Conservation (phyloP, 2,888 invertebrate species). For the Gibbula magus region DNA sequence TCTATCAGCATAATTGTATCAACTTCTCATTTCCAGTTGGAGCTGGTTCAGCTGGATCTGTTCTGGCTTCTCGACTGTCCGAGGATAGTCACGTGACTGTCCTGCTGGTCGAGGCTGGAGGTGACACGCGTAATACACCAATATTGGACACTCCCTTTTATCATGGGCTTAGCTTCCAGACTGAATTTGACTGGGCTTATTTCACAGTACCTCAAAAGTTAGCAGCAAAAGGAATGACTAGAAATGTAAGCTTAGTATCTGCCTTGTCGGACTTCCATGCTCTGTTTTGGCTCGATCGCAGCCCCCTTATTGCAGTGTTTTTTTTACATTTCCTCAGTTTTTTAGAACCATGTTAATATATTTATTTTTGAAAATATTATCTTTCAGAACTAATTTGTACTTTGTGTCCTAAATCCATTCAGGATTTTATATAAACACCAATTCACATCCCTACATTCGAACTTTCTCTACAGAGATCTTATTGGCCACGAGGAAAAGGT, state of each 20-base stretch:
- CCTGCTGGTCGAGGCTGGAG: constrained; percentile 76
- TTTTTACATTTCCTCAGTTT: too few species aligned
- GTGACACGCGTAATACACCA: constrained; percentile 71
- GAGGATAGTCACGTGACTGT: constrained; percentile 67
- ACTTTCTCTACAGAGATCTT: too few species aligned
- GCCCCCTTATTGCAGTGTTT: too few species aligned
- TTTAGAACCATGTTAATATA: too few species aligned
- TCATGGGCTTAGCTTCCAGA: constrained; percentile 69
- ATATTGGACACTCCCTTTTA: constrained; percentile 75
- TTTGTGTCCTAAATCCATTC: too few species aligned
- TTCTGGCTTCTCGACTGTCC: constrained; percentile 75
- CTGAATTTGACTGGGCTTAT: constrained; percentile 72
- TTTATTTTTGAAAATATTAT: too few species aligned
- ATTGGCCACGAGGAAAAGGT: too few species aligned
- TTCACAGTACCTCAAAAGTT: constrained; percentile 74
- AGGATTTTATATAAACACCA: too few species aligned
- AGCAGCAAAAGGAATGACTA: constrained; percentile 19
- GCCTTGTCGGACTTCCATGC: too few species aligned
- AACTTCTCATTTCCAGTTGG: constrained; percentile 64
- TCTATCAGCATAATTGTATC: background rate
- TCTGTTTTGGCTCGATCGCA: too few species aligned
- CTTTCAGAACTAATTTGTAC: too few species aligned
- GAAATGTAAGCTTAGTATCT: constrained; percentile 64
- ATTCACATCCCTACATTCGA: too few species aligned
- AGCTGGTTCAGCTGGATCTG: constrained; percentile 77